A percentile compares a stretch with the other conserved stretches of the same genome.
Conservation (phyloP, 2,888 invertebrate species). For the Taenaris catops region DNA sequence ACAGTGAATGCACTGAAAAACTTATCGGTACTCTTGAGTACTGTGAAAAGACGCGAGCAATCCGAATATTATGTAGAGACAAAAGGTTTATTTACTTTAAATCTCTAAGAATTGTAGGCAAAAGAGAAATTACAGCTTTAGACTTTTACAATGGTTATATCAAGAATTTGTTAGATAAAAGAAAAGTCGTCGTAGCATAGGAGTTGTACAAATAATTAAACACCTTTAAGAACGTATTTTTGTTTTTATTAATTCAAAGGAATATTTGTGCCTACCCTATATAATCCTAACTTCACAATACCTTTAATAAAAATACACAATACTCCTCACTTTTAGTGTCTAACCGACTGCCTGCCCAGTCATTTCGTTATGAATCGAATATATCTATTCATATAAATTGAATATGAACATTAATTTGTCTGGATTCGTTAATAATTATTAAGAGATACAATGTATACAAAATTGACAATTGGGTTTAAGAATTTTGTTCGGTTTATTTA, state of each 20-base stretch:
- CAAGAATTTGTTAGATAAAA: conserved; percentile 69
- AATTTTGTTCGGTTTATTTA: too few species aligned
- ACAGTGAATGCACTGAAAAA: conserved; percentile 33
- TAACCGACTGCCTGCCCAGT: too few species aligned
- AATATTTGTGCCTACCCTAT: not conserved
- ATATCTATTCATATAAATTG: too few species aligned
- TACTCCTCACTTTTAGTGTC: too few species aligned
- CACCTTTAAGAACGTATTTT: conserved; percentile 9
- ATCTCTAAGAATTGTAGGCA: conserved; percentile 83
- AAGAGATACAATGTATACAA: too few species aligned
- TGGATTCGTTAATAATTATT: conserved; percentile 6
- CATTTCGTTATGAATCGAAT: too few species aligned
- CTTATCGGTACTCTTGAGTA: conserved; percentile 81
- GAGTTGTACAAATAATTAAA: conserved; percentile 32
- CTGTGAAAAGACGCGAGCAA: conserved; percentile 72
- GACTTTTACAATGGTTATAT: conserved; percentile 95
- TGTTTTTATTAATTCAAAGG: conserved; percentile 12
- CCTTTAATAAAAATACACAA: not conserved
- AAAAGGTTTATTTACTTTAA: conserved; percentile 82
- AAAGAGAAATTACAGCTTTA: conserved; percentile 85
- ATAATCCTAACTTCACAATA: too few species aligned
- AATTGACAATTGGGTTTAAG: too few species aligned
- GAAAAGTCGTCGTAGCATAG: conserved; percentile 50
- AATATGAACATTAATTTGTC: too few species aligned
- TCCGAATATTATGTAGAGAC: conserved; percentile 84